These are phyloP conservation scores for Sakesphorus luctuosus DNA, from an alignment of 2,113 vertebrate genomes.

Conservation along the genomic window DNA sequence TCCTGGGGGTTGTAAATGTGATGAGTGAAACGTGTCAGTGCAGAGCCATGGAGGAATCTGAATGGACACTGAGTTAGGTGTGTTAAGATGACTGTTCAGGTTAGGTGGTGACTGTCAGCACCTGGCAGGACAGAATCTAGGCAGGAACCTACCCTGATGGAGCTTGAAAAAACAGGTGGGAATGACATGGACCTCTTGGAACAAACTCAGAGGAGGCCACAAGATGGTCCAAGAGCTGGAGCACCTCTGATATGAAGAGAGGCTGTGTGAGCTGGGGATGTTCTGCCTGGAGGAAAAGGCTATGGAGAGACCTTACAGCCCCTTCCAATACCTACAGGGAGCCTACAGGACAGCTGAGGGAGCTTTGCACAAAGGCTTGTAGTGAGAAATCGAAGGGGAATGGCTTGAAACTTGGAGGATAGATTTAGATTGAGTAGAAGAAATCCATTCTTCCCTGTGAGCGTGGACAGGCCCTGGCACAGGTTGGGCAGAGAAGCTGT, in stretches of 20 bases:
- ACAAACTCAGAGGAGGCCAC: background rate
- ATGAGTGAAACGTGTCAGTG: background rate
- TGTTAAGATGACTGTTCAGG: background rate
- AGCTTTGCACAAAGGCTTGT: too few relatives aligned
- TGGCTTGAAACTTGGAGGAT: background rate
- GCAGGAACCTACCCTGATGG: background rate
- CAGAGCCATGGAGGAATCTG: background rate
- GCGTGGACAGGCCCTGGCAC: rapidly evolving
- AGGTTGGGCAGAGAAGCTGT: background rate
- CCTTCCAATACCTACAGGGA: background rate
- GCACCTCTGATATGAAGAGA: background rate
- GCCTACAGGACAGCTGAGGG: background rate
- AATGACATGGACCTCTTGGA: background rate
- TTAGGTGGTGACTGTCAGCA: background rate
- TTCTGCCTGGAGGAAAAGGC: background rate
- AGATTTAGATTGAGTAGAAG: background rate
- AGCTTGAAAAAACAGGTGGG: background rate
- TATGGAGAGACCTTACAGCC: background rate
- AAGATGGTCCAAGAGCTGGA: background rate
- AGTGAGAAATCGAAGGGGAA: background rate
- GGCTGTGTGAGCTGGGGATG: background rate
- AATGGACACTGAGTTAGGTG: background rate
- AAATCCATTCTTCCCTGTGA: background rate
- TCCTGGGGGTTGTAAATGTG: background rate
- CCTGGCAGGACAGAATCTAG: background rate